These are phyloP conservation scores for Catocala nupta DNA, from an alignment of 2,888 invertebrate species.

Conservation along the genomic window DNA sequence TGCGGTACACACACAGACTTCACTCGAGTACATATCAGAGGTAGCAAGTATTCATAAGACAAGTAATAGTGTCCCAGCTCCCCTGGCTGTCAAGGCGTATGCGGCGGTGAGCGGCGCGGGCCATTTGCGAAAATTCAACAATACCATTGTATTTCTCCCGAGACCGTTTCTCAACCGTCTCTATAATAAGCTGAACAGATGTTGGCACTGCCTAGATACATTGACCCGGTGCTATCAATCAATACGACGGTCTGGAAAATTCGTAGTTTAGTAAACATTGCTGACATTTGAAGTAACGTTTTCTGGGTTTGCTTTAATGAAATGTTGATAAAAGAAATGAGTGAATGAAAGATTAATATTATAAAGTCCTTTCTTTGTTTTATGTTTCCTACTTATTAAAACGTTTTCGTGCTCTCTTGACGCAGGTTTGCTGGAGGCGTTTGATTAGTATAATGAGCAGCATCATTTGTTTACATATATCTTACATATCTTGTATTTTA, in stretches of 20 bases:
- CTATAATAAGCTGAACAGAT: slow-evolving; percentile 49
- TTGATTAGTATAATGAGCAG: too few relatives aligned
- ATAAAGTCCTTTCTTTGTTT: too few relatives aligned
- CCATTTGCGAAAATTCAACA: slow-evolving; percentile 69
- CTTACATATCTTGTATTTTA: too few relatives aligned
- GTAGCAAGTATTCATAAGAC: slow-evolving; percentile 46
- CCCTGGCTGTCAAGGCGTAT: slow-evolving; percentile 53
- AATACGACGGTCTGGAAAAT: not conserved
- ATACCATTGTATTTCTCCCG: slow-evolving; percentile 62
- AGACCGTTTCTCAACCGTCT: slow-evolving; percentile 52
- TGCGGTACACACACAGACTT: slow-evolving; percentile 6
- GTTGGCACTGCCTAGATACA: slow-evolving; percentile 39
- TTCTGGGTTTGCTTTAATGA: too few relatives aligned
- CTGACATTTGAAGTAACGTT: too few relatives aligned
- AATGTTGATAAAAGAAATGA: too few relatives aligned
- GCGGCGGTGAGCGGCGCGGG: slow-evolving; percentile 45
- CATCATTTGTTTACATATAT: too few relatives aligned
- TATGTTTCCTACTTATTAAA: too few relatives aligned
- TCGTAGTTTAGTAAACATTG: too few relatives aligned
- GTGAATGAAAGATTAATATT: too few relatives aligned
- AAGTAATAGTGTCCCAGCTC: slow-evolving; percentile 52
- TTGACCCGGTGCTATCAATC: slow-evolving; percentile 30
- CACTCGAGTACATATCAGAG: slow-evolving; percentile 6
- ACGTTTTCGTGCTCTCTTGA: too few relatives aligned
- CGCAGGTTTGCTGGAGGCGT: too few relatives aligned